These are phyloP conservation scores for Lepidurus arcticus DNA, from an alignment of 1,140 invertebrate species.

Conservation along the genomic window DNA sequence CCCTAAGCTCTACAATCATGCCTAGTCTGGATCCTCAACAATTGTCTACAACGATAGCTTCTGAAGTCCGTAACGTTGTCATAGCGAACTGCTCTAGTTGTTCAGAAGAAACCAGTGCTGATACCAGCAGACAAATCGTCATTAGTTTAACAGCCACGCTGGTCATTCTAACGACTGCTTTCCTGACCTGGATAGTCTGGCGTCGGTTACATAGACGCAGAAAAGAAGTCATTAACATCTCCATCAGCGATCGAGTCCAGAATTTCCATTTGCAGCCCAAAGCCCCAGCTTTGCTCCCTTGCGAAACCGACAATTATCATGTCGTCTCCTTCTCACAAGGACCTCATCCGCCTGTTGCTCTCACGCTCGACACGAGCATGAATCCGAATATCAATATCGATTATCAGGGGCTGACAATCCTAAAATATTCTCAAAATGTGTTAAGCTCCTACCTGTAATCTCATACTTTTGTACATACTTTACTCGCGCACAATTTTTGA, in stretches of 20 bases:
- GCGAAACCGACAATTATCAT: background rate
- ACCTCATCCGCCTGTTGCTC: background rate
- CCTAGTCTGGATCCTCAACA: background rate
- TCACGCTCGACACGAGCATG: background rate
- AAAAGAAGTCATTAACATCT: background rate
- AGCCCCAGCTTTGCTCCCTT: background rate
- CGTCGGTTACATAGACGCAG: background rate
- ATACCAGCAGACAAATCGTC: background rate
- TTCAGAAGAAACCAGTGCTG: background rate
- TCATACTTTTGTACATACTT: background rate
- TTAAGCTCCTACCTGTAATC: background rate
- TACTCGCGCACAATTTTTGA: background rate
- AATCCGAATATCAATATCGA: background rate
- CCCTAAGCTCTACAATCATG: background rate
- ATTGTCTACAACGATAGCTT: background rate
- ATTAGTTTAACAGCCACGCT: background rate
- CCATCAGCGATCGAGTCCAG: background rate
- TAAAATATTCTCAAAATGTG: background rate
- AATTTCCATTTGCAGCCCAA: conserved; percentile 2
- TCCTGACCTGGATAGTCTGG: background rate
- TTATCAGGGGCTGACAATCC: background rate
- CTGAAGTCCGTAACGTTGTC: background rate
- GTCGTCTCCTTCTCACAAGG: background rate
- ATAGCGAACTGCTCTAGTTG: background rate
- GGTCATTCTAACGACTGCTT: background rate